Percentiles rank a stretch among this genome's conserved stretches.
These are phyloP conservation scores for Coleophora flavipennella DNA, from an alignment of 2,888 invertebrate genomes.

Conservation along the genomic window DNA sequence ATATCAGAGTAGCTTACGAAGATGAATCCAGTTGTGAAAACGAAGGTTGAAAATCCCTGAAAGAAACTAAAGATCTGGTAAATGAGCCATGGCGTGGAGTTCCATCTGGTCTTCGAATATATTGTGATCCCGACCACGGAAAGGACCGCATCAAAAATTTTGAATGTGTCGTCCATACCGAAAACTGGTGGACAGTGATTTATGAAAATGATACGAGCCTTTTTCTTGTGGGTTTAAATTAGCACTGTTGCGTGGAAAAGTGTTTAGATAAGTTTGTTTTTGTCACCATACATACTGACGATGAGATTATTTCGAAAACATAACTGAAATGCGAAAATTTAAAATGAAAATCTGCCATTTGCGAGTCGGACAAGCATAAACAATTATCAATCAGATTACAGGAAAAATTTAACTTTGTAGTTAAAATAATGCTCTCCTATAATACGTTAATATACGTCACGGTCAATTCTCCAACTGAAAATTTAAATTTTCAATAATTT, in stretches of 20 bases:
- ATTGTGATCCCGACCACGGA: constrained; percentile 46
- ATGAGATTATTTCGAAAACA: no score
- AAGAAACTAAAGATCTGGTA: constrained; percentile 44
- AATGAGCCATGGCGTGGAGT: constrained; percentile 35
- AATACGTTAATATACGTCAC: no score
- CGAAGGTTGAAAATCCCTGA: constrained; percentile 37
- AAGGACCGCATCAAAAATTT: constrained; percentile 39
- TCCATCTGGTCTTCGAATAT: constrained; percentile 39
- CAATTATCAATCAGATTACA: no score
- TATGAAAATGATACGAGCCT: constrained; percentile 15
- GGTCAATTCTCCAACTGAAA: no score
- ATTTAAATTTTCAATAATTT: no score
- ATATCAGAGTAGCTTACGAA: constrained; percentile 29
- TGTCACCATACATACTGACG: no score
- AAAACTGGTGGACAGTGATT: constrained; percentile 15
- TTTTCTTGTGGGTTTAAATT: constrained; percentile 20
- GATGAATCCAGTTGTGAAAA: constrained; percentile 49
- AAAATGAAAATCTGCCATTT: no score
- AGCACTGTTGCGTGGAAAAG: constrained; percentile 18
- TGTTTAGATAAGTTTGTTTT: not conserved
- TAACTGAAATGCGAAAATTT: no score
- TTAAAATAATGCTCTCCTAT: no score
- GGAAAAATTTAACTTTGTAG: no score
- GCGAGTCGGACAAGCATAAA: no score
- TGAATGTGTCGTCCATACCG: constrained; percentile 43